These are phyloP conservation scores for Drosophila nigricruria DNA, from an alignment of 2,888 invertebrate species.

Conservation along the genomic window DNA sequence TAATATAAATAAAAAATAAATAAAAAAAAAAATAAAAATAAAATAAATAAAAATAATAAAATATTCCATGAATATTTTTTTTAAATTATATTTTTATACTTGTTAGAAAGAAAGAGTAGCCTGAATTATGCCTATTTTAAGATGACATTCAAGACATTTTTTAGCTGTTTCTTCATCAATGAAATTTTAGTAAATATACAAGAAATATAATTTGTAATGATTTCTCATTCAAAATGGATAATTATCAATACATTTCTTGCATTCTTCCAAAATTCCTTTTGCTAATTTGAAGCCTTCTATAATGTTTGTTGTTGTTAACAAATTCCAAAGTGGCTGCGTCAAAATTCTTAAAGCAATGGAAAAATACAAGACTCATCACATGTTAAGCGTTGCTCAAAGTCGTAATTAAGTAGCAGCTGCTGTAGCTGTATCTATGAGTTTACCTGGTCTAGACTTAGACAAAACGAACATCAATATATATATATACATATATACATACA, in stretches of 20 bases:
- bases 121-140: too few species aligned
- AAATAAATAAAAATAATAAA: too few species aligned
- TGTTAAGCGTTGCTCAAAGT: slow-evolving; percentile 2
- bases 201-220: neutral
- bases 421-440: slow-evolving; percentile 5
- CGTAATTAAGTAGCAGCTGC: slow-evolving; percentile 10
- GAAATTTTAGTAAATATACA: neutral
- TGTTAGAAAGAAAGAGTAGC: too few species aligned
- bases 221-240: neutral
- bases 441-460: slow-evolving; percentile 33
- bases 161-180: too few species aligned
- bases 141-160: too few species aligned
- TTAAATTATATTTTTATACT: too few species aligned
- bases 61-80: too few species aligned
- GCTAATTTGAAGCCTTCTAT: neutral
- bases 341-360: slow-evolving; percentile 15
- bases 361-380: slow-evolving; percentile 8
- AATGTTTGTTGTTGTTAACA: neutral
- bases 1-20: too few species aligned
- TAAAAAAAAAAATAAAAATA: too few species aligned
- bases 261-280: neutral
- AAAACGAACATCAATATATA: neutral
- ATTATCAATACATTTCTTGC: neutral
- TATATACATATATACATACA: neutral
- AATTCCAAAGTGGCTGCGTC: neutral